Conservation (phyloP, 2,113 vertebrate genomes). For the Takifugu flavidus region DNA sequence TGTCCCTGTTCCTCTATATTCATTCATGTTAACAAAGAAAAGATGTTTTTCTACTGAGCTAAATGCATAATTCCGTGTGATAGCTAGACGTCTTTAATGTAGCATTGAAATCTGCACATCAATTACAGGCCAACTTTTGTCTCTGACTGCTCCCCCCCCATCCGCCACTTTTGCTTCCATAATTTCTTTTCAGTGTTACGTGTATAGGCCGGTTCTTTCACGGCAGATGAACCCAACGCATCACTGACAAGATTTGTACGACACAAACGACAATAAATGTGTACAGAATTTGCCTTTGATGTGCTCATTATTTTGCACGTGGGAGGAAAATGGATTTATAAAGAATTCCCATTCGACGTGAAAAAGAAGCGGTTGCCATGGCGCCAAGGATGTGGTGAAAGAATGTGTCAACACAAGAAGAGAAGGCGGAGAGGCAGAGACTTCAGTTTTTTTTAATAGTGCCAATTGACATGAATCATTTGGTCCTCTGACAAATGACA, state of each 20-base stretch:
- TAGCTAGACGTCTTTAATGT: constrained; percentile 6
- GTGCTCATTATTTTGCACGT: constrained; percentile 28
- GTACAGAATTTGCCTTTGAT: constrained; percentile 38
- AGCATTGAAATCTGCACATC: constrained; percentile 7
- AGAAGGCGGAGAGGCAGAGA: constrained; percentile 27
- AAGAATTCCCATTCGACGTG: constrained; percentile 2
- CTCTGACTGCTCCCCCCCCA: constrained; percentile 5
- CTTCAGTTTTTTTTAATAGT: constrained; percentile 38
- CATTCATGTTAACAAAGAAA: constrained; percentile 22
- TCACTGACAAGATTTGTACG: constrained; percentile 59
- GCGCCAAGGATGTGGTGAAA: constrained; percentile 26
- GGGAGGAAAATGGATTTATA: constrained; percentile 4
- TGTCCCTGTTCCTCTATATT: constrained; percentile 19
- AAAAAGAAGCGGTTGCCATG: constrained; percentile 66
- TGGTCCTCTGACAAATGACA: not conserved
- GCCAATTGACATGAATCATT: not conserved
- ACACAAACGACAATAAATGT: constrained; percentile 65
- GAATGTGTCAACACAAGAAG: constrained; percentile 37
- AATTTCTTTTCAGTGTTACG: constrained; percentile 19
- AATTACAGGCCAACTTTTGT: constrained; percentile 5
- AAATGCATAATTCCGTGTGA: constrained; percentile 23
- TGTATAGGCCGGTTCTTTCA: constrained; percentile 52
- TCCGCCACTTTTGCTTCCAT: constrained; percentile 29
- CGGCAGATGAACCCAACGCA: constrained; percentile 50
- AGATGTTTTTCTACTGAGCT: constrained; percentile 47